phyloP scores from a whole-genome alignment of 2,888 invertebrate genomes.

The Eupithecia exiguata region DNA sequence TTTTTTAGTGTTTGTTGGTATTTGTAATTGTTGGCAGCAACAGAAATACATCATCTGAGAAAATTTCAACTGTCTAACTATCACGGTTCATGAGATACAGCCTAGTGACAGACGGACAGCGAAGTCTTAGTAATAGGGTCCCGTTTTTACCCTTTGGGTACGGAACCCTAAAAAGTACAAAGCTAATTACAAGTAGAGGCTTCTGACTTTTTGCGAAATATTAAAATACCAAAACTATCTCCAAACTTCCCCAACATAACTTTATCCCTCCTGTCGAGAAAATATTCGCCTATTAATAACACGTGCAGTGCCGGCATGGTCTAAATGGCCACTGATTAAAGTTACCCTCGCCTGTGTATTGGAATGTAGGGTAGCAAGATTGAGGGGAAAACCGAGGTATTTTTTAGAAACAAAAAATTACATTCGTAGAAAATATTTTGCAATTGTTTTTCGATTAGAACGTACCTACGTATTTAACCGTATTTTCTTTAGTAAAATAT shows the following conservation, averaged over 20 bases:
- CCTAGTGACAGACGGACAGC: too few relatives aligned
- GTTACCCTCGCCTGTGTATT: slow-evolving; percentile 39
- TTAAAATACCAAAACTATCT: slow-evolving; percentile 3
- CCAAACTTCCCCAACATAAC: background rate
- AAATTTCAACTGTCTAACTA: too few relatives aligned
- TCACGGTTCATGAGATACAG: too few relatives aligned
- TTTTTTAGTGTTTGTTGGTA: too few relatives aligned
- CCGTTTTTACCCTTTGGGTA: too few relatives aligned
- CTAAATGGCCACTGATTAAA: slow-evolving; percentile 59
- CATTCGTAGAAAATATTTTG: background rate
- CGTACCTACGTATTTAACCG: too few relatives aligned
- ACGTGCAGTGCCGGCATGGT: slow-evolving; percentile 35
- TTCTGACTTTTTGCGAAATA: background rate
- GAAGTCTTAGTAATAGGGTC: too few relatives aligned
- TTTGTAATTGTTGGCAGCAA: too few relatives aligned
- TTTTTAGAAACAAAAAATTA: background rate
- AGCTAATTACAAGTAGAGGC: background rate
- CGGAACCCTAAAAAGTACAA: too few relatives aligned
- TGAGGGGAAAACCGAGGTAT: background rate
- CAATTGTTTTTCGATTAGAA: too few relatives aligned
- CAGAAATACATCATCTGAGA: too few relatives aligned
- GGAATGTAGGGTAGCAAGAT: background rate
- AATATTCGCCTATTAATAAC: slow-evolving; percentile 26
- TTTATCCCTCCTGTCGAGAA: slow-evolving; percentile 11
- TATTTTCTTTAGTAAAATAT: too few relatives aligned